Percentiles rank a stretch among this genome's conserved stretches.
Conservation (phyloP, 1,140 invertebrate genomes). For the Zaprionus gabonicus region DNA sequence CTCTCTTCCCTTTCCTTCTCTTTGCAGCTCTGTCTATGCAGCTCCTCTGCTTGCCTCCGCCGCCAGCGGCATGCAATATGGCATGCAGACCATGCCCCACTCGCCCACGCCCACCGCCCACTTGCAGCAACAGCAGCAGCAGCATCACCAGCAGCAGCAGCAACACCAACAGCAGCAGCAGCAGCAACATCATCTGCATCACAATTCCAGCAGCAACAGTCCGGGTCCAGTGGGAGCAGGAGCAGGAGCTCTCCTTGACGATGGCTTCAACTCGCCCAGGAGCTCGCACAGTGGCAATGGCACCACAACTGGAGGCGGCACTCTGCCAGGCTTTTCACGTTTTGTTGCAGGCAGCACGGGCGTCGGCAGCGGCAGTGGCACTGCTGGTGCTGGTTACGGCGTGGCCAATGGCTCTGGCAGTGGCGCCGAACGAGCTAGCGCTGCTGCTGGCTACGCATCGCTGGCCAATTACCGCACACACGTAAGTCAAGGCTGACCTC, state of each 20-base stretch:
- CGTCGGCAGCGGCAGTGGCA: conserved; percentile 41
- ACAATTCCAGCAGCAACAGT: conserved; percentile 65
- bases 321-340: neutral
- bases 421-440: conserved; percentile 51
- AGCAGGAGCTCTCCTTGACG: conserved; percentile 57
- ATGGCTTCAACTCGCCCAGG: conserved; percentile 76
- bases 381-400: conserved; percentile 45
- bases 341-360: neutral
- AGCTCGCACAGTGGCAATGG: conserved; percentile 65
- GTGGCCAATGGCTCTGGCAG: conserved; percentile 65
- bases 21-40: conserved; percentile 77
- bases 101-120: conserved; percentile 61
- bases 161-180: conserved; percentile 44
- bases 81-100: conserved; percentile 60
- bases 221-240: conserved; percentile 55
- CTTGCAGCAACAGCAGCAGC: conserved; percentile 56
- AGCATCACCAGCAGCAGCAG: conserved; percentile 43
- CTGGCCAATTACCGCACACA: conserved; percentile 77
- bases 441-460: conserved; percentile 66
- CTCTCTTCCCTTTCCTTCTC: neutral
- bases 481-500: conserved; percentile 56
- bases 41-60: conserved; percentile 68
- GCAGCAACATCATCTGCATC: conserved; percentile 63
- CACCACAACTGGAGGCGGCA: conserved; percentile 26
- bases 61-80: conserved; percentile 75